Conservation (phyloP, 2,888 invertebrate species). For the Heliconius ethilla region DNA sequence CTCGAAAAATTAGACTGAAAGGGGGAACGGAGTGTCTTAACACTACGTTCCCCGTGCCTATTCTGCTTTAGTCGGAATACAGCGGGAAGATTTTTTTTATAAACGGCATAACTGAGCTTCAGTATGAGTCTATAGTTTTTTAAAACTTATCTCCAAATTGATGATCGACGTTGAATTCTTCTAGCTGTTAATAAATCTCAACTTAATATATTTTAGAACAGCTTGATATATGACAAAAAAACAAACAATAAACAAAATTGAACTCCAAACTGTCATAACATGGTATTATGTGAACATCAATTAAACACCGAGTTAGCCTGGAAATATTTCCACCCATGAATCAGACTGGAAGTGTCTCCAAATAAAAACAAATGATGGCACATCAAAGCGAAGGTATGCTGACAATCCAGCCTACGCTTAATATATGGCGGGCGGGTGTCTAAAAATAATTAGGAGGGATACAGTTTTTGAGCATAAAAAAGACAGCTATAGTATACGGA, state of each 20-base stretch:
- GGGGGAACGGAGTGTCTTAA: no score
- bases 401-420: constrained; percentile 79
- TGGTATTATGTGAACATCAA: constrained; percentile 68
- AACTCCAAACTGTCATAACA: constrained; percentile 69
- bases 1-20: no score
- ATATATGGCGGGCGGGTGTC: constrained; percentile 80
- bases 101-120: no score
- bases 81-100: no score
- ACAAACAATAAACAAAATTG: constrained; percentile 48
- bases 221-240: constrained; percentile 19
- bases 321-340: constrained; percentile 77
- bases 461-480: constrained; percentile 82
- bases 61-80: no score
- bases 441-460: constrained; percentile 82
- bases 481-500: constrained; percentile 74
- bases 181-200: no score
- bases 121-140: no score
- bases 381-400: constrained; percentile 81
- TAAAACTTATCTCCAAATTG: no score
- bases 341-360: constrained; percentile 74
- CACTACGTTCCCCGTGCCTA: no score
- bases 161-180: no score
- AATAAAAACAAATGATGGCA: constrained; percentile 80
- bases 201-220: neutral
- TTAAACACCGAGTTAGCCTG: constrained; percentile 71